phyloP scores from a whole-genome alignment of 1,140 invertebrate species.

The Colletes latitarsis region DNA sequence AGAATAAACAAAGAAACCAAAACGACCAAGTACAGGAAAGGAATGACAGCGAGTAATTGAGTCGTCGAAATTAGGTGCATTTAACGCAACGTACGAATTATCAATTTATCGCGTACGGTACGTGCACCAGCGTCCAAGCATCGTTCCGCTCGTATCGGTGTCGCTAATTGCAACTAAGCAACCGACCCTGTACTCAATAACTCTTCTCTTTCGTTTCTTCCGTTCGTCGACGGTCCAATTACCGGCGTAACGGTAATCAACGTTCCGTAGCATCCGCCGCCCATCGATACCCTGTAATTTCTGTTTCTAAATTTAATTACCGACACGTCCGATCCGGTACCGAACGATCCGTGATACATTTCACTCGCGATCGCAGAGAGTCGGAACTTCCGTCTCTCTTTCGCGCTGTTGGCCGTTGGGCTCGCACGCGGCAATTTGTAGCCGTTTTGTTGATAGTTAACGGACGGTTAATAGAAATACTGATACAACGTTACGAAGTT shows the following conservation, averaged over 20 bases:
- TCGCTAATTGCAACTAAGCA: constrained; percentile 39
- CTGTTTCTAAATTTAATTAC: constrained; percentile 45
- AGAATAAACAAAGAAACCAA: too few relatives aligned
- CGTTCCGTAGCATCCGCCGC: constrained; percentile 2
- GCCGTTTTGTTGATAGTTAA: constrained; percentile 54
- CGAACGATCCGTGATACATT: constrained; percentile 6
- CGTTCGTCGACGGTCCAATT: constrained; percentile 27
- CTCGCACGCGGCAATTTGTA: constrained; percentile 61
- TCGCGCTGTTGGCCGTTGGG: background rate
- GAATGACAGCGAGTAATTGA: too few relatives aligned
- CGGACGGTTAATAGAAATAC: constrained; percentile 50
- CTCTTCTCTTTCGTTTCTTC: constrained; percentile 32
- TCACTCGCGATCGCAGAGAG: background rate
- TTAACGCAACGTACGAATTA: constrained; percentile 2
- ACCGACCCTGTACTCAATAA: constrained; percentile 24
- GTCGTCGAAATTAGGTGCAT: too few relatives aligned
- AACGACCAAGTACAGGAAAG: too few relatives aligned
- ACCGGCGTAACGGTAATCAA: constrained; percentile 31
- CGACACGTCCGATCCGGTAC: constrained; percentile 11
- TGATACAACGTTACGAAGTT: constrained; percentile 55
- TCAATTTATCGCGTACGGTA: constrained; percentile 30
- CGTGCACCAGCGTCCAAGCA: background rate
- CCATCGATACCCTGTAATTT: constrained; percentile 37
- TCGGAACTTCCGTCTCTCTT: background rate
- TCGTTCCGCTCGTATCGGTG: constrained; percentile 32